Evolutionary conservation across 2,888 invertebrate genomes (phyloP).

Genomic region (Fissipunctia ypsillon): DNA sequence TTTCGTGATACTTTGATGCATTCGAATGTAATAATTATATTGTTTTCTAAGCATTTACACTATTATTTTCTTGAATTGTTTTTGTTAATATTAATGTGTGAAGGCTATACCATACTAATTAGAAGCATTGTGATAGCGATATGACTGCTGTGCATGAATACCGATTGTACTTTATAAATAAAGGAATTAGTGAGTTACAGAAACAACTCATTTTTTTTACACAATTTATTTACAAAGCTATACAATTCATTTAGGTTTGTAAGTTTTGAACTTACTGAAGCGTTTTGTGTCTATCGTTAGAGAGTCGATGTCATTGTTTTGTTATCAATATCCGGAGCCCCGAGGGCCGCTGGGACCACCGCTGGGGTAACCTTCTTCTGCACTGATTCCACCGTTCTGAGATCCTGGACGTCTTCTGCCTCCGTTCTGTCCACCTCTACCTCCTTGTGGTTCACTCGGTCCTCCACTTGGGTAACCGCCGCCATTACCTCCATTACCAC

Average conservation of each 20-base stretch:
- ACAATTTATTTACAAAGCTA: conserved; percentile 63
- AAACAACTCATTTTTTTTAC: conserved; percentile 30
- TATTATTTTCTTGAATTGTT: conserved; percentile 48
- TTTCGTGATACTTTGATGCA: conserved; percentile 65
- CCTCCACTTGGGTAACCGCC: conserved; percentile 72
- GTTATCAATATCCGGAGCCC: conserved; percentile 84
- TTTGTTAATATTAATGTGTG: conserved; percentile 46
- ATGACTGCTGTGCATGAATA: conserved; percentile 53
- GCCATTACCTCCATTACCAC: conserved; percentile 27
- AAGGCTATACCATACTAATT: conserved; percentile 42
- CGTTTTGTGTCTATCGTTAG: conserved; percentile 35
- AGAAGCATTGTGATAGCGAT: conserved; percentile 61
- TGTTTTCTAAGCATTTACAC: conserved; percentile 64
- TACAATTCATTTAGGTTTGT: conserved; percentile 48
- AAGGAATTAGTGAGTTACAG: conserved; percentile 52
- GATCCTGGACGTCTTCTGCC: conserved; percentile 67
- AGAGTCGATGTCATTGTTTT: conserved; percentile 34
- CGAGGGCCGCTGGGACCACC: conserved; percentile 84
- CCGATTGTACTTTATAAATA: conserved; percentile 47
- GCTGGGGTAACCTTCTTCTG: conserved; percentile 82
- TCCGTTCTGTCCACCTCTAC: conserved; percentile 67
- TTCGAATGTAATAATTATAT: conserved; percentile 57
- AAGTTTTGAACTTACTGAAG: conserved; percentile 43
- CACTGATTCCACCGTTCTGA: conserved; percentile 64
- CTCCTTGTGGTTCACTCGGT: conserved; percentile 58